Evolutionary conservation across 2,113 vertebrate genomes (phyloP).

Genomic region (Thunnus thynnus): DNA sequence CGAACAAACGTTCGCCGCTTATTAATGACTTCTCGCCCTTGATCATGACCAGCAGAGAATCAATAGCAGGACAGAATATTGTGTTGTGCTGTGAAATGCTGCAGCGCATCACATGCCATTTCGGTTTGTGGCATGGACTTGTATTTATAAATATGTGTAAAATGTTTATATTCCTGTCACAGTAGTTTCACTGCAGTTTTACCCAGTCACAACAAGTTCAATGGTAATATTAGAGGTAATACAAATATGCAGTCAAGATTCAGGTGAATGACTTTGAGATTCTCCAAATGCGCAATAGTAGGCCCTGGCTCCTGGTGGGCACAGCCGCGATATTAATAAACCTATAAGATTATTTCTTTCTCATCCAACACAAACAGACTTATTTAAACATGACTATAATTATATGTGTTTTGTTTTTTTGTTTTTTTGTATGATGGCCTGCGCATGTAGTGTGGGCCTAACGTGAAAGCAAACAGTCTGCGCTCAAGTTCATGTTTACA

Average conservation of each 20-base stretch:
- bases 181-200: not conserved
- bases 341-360: not conserved
- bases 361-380: constrained; percentile 14
- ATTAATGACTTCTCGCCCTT: constrained; percentile 78
- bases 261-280: not conserved
- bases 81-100: constrained; percentile 17
- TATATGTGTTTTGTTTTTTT: constrained; percentile 7
- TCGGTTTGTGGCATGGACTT: constrained; percentile 26
- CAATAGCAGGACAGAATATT: constrained; percentile 1
- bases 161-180: constrained; percentile 35
- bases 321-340: not conserved
- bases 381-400: constrained; percentile 22
- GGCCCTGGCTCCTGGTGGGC: constrained; percentile 11
- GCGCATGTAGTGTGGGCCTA: constrained; percentile 28
- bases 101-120: constrained; percentile 12
- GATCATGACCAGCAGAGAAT: constrained; percentile 63
- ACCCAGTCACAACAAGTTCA: not conserved
- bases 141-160: constrained; percentile 52
- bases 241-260: not conserved
- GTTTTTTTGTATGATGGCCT: constrained; percentile 22
- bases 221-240: not conserved
- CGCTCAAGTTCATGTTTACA: constrained; percentile 77
- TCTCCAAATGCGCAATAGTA: constrained; percentile 36
- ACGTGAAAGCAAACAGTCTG: constrained; percentile 42
- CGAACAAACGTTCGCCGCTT: constrained; percentile 88